A percentile compares a stretch with the other conserved stretches of the same genome.
These are phyloP conservation scores for Pungitius pungitius DNA, from an alignment of 2,113 vertebrate species.

Conservation along the genomic window DNA sequence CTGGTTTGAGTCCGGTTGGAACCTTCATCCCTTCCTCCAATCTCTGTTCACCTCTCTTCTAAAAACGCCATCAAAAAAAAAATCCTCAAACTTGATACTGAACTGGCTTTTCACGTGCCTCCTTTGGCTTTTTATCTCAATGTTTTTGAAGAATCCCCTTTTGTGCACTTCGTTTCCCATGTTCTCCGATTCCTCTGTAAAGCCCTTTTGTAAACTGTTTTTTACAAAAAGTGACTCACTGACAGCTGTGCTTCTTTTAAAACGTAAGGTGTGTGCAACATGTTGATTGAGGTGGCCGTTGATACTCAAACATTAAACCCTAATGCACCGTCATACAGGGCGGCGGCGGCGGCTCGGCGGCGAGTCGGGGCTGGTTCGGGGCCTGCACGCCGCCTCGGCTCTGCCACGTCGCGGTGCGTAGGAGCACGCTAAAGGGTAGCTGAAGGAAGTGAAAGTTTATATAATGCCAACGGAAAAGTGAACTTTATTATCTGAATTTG, in stretches of 20 bases:
- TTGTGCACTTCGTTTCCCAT: not conserved
- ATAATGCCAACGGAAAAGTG: constrained; percentile 21
- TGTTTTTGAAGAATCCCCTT: not conserved
- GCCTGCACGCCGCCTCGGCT: constrained; percentile 25
- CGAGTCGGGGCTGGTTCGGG: constrained; percentile 38
- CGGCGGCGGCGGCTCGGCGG: constrained; percentile 1
- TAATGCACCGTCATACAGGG: constrained; percentile 4
- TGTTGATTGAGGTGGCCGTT: constrained; percentile 16
- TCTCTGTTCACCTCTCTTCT: not conserved
- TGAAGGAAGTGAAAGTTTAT: constrained; percentile 16
- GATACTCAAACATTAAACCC: constrained; percentile 28
- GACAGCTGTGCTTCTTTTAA: constrained; percentile 28
- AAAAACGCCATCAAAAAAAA: not conserved
- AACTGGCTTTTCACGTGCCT: not conserved
- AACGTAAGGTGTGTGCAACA: not conserved
- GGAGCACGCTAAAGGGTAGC: constrained; percentile 13
- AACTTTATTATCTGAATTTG: constrained; percentile 35
- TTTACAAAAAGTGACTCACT: constrained; percentile 35
- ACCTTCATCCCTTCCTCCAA: not conserved
- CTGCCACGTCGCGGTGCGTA: constrained; percentile 34
- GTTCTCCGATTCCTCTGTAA: not conserved
- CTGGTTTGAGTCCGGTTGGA: not conserved
- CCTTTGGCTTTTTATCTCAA: not conserved
- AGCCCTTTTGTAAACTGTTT: constrained; percentile 24
- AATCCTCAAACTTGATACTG: no score